Evolutionary conservation across 2,888 invertebrate species (phyloP).

Genomic region (Rotaria sp.): DNA sequence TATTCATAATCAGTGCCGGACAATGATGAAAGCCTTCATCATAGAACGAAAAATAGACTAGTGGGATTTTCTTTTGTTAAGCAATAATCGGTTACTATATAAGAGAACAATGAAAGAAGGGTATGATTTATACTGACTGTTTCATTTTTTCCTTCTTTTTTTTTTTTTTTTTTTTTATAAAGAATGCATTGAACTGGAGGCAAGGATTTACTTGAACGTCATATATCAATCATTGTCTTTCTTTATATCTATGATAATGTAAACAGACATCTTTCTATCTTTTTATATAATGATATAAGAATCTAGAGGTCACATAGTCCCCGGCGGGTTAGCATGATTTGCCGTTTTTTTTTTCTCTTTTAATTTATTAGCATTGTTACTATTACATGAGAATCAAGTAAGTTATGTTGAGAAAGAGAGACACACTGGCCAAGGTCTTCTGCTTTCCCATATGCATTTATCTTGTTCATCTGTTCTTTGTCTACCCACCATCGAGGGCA

Average conservation of each 20-base stretch:
- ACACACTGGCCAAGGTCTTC: neutral
- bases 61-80: neutral
- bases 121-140: neutral
- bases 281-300: neutral
- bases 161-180: neutral
- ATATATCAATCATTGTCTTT: slow-evolving; percentile 1
- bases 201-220: neutral
- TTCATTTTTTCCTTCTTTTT: neutral
- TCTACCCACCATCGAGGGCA: neutral
- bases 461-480: neutral
- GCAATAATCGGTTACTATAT: neutral
- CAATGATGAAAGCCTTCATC: neutral
- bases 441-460: neutral
- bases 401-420: neutral
- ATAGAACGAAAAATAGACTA: neutral
- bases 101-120: neutral
- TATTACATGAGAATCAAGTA: neutral
- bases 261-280: neutral
- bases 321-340: neutral
- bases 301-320: neutral
- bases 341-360: neutral
- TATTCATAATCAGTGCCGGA: neutral
- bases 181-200: neutral
- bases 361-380: neutral
- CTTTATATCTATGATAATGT: neutral